phyloP scores from a whole-genome alignment of 2,113 vertebrate genomes.

The Coturnix japonica region DNA sequence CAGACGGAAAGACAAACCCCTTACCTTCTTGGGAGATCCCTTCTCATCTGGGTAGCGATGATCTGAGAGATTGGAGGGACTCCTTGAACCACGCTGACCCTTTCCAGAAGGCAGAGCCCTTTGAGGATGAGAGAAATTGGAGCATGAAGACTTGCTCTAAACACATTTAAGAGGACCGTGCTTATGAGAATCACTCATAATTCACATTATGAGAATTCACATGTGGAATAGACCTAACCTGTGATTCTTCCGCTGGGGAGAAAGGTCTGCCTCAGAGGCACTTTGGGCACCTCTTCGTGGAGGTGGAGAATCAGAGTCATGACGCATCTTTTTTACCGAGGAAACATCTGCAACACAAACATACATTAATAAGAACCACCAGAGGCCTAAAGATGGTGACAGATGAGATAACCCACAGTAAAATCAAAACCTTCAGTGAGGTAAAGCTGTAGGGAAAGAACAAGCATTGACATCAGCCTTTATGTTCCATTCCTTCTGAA shows the following conservation, averaged over 20 bases:
- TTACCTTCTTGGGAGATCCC: conserved; percentile 43
- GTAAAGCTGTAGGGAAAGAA: too few relatives aligned
- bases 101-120: background rate
- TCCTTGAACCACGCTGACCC: background rate
- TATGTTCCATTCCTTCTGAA: background rate
- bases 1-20: fast-evolving
- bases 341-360: conserved; percentile 58
- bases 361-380: fast-evolving
- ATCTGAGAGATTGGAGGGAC: fast-evolving
- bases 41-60: fast-evolving
- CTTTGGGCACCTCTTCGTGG: background rate
- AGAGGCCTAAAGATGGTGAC: fast-evolving
- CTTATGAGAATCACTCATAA: conserved; percentile 66
- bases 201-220: too few relatives aligned
- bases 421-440: background rate
- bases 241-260: conserved; percentile 47
- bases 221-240: background rate
- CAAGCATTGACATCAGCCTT: background rate
- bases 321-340: conserved; percentile 26
- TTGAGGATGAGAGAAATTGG: conserved; percentile 71
- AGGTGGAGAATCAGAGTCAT: background rate
- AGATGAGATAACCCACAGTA: fast-evolving
- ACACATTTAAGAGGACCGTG: conserved; percentile 74
- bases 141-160: conserved; percentile 68
- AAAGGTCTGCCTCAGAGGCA: conserved; percentile 63